Conservation (phyloP, 2,797 vertebrate species). For the Acanthurus leucopareius region DNA sequence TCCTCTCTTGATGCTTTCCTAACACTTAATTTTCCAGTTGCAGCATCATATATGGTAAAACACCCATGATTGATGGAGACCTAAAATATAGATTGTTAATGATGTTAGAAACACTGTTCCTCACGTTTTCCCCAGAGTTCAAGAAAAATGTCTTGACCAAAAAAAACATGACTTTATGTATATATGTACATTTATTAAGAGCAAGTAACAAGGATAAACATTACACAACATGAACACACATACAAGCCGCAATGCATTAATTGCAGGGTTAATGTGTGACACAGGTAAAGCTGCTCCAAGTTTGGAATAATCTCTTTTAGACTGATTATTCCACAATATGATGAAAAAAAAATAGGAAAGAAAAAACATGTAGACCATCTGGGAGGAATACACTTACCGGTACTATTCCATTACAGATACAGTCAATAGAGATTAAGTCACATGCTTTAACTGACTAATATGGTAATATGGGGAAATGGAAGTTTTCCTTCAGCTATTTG, state of each 20-base stretch:
- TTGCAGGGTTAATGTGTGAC: background rate
- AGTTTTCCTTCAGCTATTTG: slow-evolving; percentile 18
- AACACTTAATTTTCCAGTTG: slow-evolving; percentile 26
- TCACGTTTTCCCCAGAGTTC: background rate
- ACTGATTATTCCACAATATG: slow-evolving; percentile 12
- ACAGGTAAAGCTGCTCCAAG: slow-evolving; percentile 2
- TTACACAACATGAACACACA: background rate
- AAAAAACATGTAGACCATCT: background rate
- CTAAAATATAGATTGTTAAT: background rate
- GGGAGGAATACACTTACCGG: background rate
- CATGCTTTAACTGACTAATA: slow-evolving; percentile 14
- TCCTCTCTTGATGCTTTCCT: background rate
- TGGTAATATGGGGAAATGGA: slow-evolving; percentile 2
- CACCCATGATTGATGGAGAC: background rate
- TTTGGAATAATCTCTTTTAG: background rate
- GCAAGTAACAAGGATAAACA: slow-evolving; percentile 11
- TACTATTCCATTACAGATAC: background rate
- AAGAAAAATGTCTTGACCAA: background rate
- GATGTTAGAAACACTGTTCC: background rate
- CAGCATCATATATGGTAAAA: background rate
- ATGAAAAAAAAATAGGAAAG: background rate
- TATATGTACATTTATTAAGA: slow-evolving; percentile 27
- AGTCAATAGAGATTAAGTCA: slow-evolving; percentile 1
- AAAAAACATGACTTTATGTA: background rate
- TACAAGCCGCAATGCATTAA: background rate